These are phyloP conservation scores for Hirudinaria manillensis DNA, from an alignment of 2,888 invertebrate genomes.

Conservation along the genomic window DNA sequence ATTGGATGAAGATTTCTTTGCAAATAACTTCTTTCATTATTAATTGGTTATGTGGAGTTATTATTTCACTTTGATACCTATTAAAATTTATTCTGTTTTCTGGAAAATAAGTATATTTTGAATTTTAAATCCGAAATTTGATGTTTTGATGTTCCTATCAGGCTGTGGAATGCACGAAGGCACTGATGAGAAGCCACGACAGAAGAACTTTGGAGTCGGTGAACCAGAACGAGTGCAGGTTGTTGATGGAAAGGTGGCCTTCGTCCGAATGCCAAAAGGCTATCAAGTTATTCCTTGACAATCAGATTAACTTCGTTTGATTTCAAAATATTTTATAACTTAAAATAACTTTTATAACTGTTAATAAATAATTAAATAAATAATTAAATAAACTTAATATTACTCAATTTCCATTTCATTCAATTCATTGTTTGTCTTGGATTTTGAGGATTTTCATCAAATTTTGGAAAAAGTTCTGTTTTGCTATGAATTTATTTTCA, in stretches of 20 bases:
- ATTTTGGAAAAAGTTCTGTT: too few relatives aligned
- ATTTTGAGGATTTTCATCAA: too few relatives aligned
- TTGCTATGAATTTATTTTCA: too few relatives aligned
- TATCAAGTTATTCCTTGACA: slow-evolving; percentile 48
- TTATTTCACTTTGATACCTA: too few relatives aligned
- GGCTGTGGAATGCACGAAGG: slow-evolving; percentile 42
- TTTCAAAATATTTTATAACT: not conserved
- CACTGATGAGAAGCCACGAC: slow-evolving; percentile 61
- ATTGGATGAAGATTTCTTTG: not conserved
- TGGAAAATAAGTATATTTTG: too few relatives aligned
- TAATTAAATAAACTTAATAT: not conserved
- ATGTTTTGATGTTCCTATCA: not conserved
- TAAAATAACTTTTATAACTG: not conserved
- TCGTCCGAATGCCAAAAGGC: slow-evolving; percentile 66
- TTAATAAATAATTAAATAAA: not conserved
- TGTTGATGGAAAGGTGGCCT: slow-evolving; percentile 70
- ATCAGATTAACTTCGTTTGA: slow-evolving; percentile 45
- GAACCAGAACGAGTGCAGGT: slow-evolving; percentile 65
- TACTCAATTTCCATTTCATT: too few relatives aligned
- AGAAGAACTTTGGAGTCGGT: slow-evolving; percentile 61
- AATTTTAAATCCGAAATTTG: too few relatives aligned
- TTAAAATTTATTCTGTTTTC: too few relatives aligned
- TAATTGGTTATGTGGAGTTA: too few relatives aligned
- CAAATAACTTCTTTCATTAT: not conserved
- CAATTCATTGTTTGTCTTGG: too few relatives aligned